Conservation (phyloP, 2,888 invertebrate genomes). For the Noctua comes region DNA sequence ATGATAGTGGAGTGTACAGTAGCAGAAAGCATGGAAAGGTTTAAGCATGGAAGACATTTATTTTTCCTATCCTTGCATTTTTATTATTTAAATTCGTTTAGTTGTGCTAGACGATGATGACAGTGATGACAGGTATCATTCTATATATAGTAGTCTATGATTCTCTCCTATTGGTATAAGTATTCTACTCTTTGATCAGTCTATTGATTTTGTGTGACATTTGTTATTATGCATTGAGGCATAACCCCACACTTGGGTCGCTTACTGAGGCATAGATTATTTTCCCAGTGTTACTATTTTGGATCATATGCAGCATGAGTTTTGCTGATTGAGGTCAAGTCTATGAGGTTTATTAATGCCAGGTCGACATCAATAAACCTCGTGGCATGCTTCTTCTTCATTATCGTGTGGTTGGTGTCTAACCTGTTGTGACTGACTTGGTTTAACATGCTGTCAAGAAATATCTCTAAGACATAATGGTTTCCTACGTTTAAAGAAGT, state of each 20-base stretch:
- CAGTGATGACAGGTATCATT: background rate
- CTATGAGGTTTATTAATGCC: background rate
- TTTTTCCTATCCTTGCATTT: slow-evolving; percentile 62
- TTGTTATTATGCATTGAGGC: background rate
- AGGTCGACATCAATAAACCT: no score
- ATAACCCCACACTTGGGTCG: background rate
- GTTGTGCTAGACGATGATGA: no score
- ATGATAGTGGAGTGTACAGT: background rate
- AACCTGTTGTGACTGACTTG: no score
- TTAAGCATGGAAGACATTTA: slow-evolving; percentile 69
- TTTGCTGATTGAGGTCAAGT: background rate
- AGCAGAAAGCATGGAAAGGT: slow-evolving; percentile 23
- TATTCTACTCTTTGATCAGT: background rate
- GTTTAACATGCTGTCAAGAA: no score
- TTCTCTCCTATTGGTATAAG: background rate
- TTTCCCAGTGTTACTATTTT: background rate
- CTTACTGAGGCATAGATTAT: background rate
- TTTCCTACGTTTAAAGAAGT: no score
- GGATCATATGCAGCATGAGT: background rate
- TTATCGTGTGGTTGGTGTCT: no score
- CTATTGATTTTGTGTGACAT: background rate
- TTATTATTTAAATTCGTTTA: background rate
- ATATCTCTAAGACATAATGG: no score
- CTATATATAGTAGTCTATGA: no score
- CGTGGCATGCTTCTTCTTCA: background rate